Conservation (phyloP, 2,888 invertebrate genomes). For the Stomorhina lunata region DNA sequence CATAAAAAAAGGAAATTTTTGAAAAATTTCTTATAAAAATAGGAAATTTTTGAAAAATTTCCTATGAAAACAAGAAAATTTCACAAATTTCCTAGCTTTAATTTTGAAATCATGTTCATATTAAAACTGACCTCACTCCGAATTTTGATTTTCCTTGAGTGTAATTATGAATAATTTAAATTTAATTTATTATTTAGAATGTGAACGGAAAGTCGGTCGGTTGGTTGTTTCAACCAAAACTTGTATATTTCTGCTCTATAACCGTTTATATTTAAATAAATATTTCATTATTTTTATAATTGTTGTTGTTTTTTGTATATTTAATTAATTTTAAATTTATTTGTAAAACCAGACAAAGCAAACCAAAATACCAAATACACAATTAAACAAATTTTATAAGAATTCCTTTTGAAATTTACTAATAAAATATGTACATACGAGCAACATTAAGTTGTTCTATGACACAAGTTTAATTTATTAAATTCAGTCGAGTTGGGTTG, state of each 20-base stretch:
- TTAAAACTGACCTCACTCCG: too few species aligned
- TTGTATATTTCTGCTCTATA: constrained; percentile 9
- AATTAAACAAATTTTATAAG: background rate
- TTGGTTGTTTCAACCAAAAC: background rate
- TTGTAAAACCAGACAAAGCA: constrained; percentile 27
- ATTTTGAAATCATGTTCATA: too few species aligned
- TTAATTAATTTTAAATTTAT: constrained; percentile 58
- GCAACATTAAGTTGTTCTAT: background rate
- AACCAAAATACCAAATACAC: background rate
- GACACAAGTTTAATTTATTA: constrained; percentile 17
- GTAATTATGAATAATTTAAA: background rate
- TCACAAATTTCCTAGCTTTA: too few species aligned
- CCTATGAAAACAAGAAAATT: too few species aligned
- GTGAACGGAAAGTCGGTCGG: background rate
- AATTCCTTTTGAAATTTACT: background rate
- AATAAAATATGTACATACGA: background rate
- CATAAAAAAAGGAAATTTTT: too few species aligned
- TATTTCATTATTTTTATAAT: constrained; percentile 1
- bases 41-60: too few species aligned
- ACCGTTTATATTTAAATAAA: background rate
- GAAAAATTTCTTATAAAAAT: too few species aligned
- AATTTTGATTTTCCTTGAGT: background rate
- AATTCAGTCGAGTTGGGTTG: constrained; percentile 17
- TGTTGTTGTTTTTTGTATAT: constrained; percentile 6
- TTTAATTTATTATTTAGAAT: background rate